Evolutionary conservation across 2,113 vertebrate species (phyloP), one percentile per base, ranked within the genome.

Genomic region (Clinocottus analis): DNA sequence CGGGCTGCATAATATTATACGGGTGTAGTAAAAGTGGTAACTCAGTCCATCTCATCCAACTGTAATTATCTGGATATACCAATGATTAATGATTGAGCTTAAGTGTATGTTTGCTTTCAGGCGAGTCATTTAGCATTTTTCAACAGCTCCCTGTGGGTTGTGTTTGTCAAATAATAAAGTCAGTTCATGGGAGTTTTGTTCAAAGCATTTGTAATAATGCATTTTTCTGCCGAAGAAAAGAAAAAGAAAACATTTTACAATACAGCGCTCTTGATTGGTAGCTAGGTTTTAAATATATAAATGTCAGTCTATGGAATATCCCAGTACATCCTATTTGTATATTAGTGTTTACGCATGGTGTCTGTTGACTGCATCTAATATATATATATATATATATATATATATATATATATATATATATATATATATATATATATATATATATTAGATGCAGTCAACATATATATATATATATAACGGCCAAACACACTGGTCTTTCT

Each of bases 351-450:
- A 25, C 61, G 27, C 23, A 47, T 47, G 51, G 9, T 74, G 47
- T 13, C 16, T 60, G 37, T 49, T 69, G 51, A 82, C 76, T 63
- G 31, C 56, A 80, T 82, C 47, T 70, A 76, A 82, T 29, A 72
- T 73, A 49, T n/a, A 86, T 37, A 76, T 27, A 83, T 73, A 39
- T 19, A 86, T 71, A 45, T 13, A 86, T 31, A 77, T 25, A 83
- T 29, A 72, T 73, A 49, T n/a, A 86, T 37, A 76, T 27, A 83
- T 73, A 39, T 19, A 86, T 71, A 45, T 13, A 86, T 31, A 77
- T 25, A 82, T 29, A 72, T 73, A 49, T n/a, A 86, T 37, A 76
- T 27, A 83, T 73, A 39, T 19, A 86, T 71, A 45, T 13, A 86
- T 31, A 77, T 25, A 83, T n/a, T n/a, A n/a, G n/a, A n/a, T n/a